Base-by-base conservation (phyloP, 2,797 vertebrate species). In the Cynopterus sphinx region DNA sequence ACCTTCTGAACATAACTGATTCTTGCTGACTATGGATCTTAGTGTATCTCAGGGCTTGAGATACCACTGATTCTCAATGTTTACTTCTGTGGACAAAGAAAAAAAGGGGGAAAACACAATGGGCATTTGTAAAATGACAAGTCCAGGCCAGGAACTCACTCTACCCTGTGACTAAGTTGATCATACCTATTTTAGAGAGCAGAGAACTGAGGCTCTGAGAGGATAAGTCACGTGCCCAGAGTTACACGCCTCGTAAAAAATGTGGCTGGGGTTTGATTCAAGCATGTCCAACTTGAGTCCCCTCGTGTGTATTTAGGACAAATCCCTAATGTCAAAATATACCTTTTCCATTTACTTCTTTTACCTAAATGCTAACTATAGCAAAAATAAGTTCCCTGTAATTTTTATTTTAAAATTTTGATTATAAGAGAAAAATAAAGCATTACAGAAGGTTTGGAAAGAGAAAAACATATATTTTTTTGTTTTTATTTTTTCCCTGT, bases 311-410 rank as follows among this genome's bases (percentile, higher is more conserved):
- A 4, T 22, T 86, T 31, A 83, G 70, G 61, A 95, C 43, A 77
- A 91, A 79, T 63, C 55, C 67, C 85, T 79, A n/a, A 74, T 16
- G 1, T 61, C 87, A 89, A 22, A 55, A 55, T 86, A 90, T 4
- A 75, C 17, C 61, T 88, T 92, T 88, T 70, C 36, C 13, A 41
- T 46, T 89, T 51, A 65, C 74, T 70, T 59, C 41, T 94, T 83
- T 87, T 63, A 82, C 73, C 86, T 95, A 73, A 94, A 96, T 94
- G 53, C 51, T 91, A 95, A 92, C 59, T 53, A 70, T 39, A 95
- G 41, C 61, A 94, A 86, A 84, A 91, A 46, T 16, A 75, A 84
- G 43, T 49, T 85, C 83, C 31, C 73, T 65, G 1, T 74, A 31
- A 12, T 70, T 89, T 78, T 73, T 63, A 57, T 63, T 88, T 85